A percentile compares a stretch with the other conserved stretches of the same genome.
phyloP scores from a whole-genome alignment of 1,140 invertebrate genomes.

The Cyclina sinensis region DNA sequence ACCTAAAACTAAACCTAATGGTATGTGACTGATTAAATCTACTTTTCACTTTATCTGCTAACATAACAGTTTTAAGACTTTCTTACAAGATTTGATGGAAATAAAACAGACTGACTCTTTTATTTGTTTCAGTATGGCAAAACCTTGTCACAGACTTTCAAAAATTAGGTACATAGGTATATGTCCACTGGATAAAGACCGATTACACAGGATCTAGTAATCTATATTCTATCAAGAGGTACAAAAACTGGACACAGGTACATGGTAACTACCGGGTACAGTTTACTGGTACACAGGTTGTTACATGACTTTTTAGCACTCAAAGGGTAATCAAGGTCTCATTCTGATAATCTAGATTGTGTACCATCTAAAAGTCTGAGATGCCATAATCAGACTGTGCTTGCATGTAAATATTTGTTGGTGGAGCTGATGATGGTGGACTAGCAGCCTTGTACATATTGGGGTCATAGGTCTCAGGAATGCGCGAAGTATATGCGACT shows the following conservation, averaged over 20 bases:
- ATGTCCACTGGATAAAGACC: background rate
- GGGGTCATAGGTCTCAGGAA: constrained; percentile 29
- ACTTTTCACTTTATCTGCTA: no score
- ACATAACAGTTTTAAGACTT: no score
- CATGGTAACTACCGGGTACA: background rate
- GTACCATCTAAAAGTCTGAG: constrained; percentile 56
- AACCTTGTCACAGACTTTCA: constrained; percentile 27
- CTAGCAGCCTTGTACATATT: constrained; percentile 38
- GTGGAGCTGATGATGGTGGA: background rate
- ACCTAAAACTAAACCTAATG: no score
- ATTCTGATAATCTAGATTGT: constrained; percentile 7
- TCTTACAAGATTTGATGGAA: no score
- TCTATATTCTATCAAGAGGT: background rate
- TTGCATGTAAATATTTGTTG: constrained; percentile 14
- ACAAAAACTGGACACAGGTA: constrained; percentile 1
- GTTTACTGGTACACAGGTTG: background rate
- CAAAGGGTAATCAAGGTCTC: background rate
- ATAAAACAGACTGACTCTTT: no score
- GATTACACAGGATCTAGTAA: background rate
- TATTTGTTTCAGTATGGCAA: no score
- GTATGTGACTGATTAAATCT: no score
- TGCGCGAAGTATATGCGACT: constrained; percentile 9
- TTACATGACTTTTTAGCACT: background rate
- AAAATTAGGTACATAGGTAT: background rate
- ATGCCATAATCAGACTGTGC: background rate